A percentile compares a stretch with the other conserved stretches of the same genome.
phyloP scores from a whole-genome alignment of 2,888 invertebrate genomes.

The Crematogaster levior region DNA sequence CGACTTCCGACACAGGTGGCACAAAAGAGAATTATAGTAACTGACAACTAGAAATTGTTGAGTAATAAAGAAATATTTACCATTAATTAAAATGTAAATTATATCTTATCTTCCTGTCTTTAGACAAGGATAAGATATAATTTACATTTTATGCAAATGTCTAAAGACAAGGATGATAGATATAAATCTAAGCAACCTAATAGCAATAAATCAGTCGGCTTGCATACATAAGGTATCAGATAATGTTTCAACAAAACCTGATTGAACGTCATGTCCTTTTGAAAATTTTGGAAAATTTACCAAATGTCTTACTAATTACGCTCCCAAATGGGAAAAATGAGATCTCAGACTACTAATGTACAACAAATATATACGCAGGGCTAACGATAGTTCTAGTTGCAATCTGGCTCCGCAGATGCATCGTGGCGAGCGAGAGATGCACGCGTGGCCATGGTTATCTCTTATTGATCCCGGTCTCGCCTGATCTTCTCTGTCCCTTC shows the following conservation, averaged over 20 bases:
- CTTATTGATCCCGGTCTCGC: slow-evolving; percentile 33
- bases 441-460: slow-evolving; percentile 44
- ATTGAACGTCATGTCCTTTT: not conserved
- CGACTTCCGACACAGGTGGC: not conserved
- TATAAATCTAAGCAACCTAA: not conserved
- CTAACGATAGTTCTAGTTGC: slow-evolving; percentile 44
- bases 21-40: not conserved
- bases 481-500: slow-evolving; percentile 35
- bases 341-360: not conserved
- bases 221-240: not conserved
- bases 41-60: slow-evolving; percentile 6
- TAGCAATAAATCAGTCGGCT: not conserved
- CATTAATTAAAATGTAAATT: not conserved
- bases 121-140: not conserved
- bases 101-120: not conserved
- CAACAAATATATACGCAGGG: slow-evolving; percentile 11
- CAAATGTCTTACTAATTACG: not conserved
- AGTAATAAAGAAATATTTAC: not conserved
- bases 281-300: not conserved
- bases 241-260: not conserved
- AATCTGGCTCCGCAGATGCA: slow-evolving; percentile 43
- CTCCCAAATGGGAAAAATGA: not conserved
- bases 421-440: slow-evolving; percentile 25
- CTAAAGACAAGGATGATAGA: not conserved
- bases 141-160: too few species aligned